phyloP scores from a whole-genome alignment of 2,113 vertebrate genomes.

The Apteryx mantelli region DNA sequence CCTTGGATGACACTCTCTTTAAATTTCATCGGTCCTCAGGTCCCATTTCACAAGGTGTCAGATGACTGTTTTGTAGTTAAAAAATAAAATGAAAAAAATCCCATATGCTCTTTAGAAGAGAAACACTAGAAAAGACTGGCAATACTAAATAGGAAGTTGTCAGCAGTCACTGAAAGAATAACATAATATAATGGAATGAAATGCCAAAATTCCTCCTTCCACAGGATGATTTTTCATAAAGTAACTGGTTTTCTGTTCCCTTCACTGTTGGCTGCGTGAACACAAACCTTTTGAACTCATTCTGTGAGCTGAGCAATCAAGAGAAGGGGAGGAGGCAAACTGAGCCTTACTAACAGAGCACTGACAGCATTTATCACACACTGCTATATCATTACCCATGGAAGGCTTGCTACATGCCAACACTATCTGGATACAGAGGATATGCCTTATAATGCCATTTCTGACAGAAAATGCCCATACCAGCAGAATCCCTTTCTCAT shows the following conservation, averaged over 20 bases:
- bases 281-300: constrained; percentile 19
- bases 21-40: not conserved
- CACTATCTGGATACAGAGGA: not conserved
- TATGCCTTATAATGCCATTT: not conserved
- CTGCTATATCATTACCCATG: accelerated
- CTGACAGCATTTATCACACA: not conserved
- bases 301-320: not conserved
- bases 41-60: constrained; percentile 23
- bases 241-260: not conserved
- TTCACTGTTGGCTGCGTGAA: not conserved
- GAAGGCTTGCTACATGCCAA: not conserved
- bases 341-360: not conserved
- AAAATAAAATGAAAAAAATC: constrained; percentile 6
- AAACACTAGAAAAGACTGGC: not conserved
- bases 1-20: not conserved
- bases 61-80: not conserved
- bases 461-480: not conserved
- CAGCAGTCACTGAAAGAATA: not conserved
- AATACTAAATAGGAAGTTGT: not conserved
- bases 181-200: not conserved
- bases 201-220: not conserved
- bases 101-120: not conserved
- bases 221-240: not conserved
- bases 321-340: not conserved
- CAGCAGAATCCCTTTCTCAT: not conserved